phyloP scores from a whole-genome alignment of 2,888 invertebrate genomes.

The Amblyjoppa proteus region DNA sequence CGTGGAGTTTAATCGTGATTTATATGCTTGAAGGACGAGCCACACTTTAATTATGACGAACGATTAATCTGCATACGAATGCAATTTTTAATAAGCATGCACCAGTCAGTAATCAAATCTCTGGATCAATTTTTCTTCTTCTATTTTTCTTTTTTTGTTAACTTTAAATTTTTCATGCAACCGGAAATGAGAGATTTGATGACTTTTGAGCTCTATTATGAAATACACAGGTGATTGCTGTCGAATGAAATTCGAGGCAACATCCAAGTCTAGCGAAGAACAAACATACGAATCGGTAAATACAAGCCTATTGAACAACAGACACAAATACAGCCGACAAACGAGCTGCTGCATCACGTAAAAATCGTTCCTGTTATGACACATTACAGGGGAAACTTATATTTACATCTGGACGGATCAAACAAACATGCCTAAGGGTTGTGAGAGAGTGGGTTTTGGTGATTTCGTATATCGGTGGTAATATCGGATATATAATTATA shows the following conservation, averaged over 20 bases:
- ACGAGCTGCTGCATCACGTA: slow-evolving; percentile 64
- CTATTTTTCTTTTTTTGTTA: neutral
- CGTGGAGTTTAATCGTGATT: slow-evolving; percentile 37
- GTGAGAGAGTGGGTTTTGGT: slow-evolving; percentile 57
- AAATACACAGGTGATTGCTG: slow-evolving; percentile 1
- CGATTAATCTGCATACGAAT: slow-evolving; percentile 57
- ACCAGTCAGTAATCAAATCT: slow-evolving; percentile 57
- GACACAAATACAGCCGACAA: slow-evolving; percentile 68
- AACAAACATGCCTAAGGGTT: slow-evolving; percentile 71
- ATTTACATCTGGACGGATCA: slow-evolving; percentile 33
- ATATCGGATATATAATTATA: slow-evolving; percentile 21
- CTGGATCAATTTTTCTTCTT: slow-evolving; percentile 8
- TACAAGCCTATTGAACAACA: slow-evolving; percentile 63
- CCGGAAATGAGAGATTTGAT: slow-evolving; percentile 2
- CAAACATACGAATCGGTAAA: slow-evolving; percentile 61
- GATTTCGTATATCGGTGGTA: slow-evolving; percentile 53
- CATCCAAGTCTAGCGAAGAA: slow-evolving; percentile 66
- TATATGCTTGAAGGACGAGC: slow-evolving; percentile 22
- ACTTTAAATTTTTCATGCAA: slow-evolving; percentile 12
- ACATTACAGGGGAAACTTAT: slow-evolving; percentile 59
- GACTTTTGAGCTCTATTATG: slow-evolving; percentile 22
- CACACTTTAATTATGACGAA: slow-evolving; percentile 39
- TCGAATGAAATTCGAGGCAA: slow-evolving; percentile 47
- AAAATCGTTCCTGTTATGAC: slow-evolving; percentile 67
- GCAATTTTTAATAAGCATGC: slow-evolving; percentile 70